phyloP scores from a whole-genome alignment of 2,888 invertebrate genomes.

The Stictocephala bisonia region DNA sequence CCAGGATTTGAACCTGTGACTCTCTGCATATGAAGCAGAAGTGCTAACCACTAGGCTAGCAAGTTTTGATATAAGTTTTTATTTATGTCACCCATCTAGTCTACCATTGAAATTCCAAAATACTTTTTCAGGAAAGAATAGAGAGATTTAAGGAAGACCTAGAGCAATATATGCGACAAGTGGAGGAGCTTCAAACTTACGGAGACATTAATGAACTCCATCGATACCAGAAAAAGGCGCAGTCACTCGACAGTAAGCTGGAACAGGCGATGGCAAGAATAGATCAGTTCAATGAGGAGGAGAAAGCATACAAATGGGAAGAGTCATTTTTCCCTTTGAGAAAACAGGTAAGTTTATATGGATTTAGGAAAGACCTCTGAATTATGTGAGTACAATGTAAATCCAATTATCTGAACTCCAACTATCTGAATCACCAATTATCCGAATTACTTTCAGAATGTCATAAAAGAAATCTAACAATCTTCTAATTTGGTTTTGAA shows the following conservation, averaged over 20 bases:
- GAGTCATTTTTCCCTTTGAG: conserved; percentile 88
- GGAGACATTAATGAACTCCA: conserved; percentile 86
- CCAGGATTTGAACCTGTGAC: too few species aligned
- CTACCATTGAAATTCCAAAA: too few species aligned
- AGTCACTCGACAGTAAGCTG: conserved; percentile 79
- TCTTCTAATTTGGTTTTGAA: background rate
- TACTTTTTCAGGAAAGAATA: conserved; percentile 70
- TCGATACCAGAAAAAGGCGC: conserved; percentile 82
- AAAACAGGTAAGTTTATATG: conserved; percentile 67
- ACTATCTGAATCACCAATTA: conserved; percentile 37
- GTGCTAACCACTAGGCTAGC: too few species aligned
- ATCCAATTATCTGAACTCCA: too few species aligned
- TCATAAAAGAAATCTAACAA: background rate
- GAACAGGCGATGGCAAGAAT: conserved; percentile 81
- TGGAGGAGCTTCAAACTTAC: conserved; percentile 87
- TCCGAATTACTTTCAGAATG: background rate
- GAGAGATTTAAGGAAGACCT: conserved; percentile 86
- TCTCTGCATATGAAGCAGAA: too few species aligned
- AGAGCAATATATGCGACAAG: conserved; percentile 80
- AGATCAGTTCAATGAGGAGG: conserved; percentile 92
- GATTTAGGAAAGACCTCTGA: too few species aligned
- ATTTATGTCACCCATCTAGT: too few species aligned
- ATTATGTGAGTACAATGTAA: too few species aligned
- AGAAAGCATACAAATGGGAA: conserved; percentile 88
- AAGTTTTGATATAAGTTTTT: too few species aligned